These are phyloP conservation scores for Pteromalus puparum DNA, from an alignment of 1,140 invertebrate genomes.

Conservation along the genomic window DNA sequence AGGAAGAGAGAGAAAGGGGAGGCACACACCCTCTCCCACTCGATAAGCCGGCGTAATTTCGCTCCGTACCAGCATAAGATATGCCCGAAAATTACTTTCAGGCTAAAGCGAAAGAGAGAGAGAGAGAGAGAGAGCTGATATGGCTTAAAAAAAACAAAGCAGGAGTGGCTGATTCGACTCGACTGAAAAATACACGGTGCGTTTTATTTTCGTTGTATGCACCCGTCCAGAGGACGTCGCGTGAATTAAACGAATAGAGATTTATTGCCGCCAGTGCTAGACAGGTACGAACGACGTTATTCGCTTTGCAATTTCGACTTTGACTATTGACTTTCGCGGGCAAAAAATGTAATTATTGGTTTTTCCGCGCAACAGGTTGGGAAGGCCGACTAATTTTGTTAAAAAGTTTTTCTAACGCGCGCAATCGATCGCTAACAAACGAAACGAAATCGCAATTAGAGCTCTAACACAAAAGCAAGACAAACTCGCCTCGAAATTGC, in stretches of 20 bases:
- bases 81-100: constrained; percentile 57
- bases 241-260: not conserved
- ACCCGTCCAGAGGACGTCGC: not conserved
- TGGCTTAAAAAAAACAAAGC: not conserved
- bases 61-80: constrained; percentile 52
- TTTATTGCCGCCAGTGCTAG: not conserved
- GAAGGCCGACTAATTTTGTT: too few relatives aligned
- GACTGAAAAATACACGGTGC: not conserved
- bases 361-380: not conserved
- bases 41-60: constrained; percentile 58
- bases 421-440: not conserved
- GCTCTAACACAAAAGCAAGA: not conserved
- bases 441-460: not conserved
- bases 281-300: too few relatives aligned
- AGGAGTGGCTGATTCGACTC: not conserved
- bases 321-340: not conserved
- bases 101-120: constrained; percentile 35
- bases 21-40: constrained; percentile 16
- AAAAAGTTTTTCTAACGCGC: too few relatives aligned
- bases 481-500: not conserved
- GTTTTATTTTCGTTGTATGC: not conserved
- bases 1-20: constrained; percentile 3
- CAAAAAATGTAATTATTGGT: not conserved
- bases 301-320: not conserved
- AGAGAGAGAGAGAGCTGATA: constrained; percentile 24